Percentiles rank a stretch among this genome's conserved stretches.
phyloP scores from a whole-genome alignment of 1,140 invertebrate species.

The Cydia strobilella region DNA sequence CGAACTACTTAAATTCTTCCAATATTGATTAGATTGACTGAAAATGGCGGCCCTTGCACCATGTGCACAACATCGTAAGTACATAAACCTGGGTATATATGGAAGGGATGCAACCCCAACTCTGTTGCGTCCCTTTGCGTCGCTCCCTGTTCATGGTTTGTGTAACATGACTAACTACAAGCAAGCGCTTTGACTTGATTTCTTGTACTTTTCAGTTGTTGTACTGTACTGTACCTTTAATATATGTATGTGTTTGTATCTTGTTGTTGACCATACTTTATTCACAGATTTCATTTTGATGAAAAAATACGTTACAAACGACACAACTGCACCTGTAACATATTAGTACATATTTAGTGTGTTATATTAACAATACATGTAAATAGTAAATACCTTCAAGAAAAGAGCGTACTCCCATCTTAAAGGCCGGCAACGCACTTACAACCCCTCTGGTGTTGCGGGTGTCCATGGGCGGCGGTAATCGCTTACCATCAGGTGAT shows the following conservation, averaged over 20 bases:
- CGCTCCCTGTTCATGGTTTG: background rate
- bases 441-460: too few species aligned
- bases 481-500: too few species aligned
- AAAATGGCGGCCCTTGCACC: conserved; percentile 1
- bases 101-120: background rate
- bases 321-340: background rate
- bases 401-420: too few species aligned
- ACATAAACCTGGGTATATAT: background rate
- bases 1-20: background rate
- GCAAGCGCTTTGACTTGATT: background rate
- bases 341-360: background rate
- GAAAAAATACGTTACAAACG: too few species aligned
- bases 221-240: too few species aligned
- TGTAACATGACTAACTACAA: background rate
- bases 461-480: too few species aligned
- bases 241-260: too few species aligned
- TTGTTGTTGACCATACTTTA: too few species aligned
- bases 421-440: too few species aligned
- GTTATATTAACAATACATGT: too few species aligned
- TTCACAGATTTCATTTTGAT: too few species aligned
- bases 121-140: conserved; percentile 10
- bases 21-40: background rate
- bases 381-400: too few species aligned
- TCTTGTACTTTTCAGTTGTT: background rate
- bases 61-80: background rate